Conservation (phyloP, 2,888 invertebrate species). For the Neuroscelio doddi region DNA sequence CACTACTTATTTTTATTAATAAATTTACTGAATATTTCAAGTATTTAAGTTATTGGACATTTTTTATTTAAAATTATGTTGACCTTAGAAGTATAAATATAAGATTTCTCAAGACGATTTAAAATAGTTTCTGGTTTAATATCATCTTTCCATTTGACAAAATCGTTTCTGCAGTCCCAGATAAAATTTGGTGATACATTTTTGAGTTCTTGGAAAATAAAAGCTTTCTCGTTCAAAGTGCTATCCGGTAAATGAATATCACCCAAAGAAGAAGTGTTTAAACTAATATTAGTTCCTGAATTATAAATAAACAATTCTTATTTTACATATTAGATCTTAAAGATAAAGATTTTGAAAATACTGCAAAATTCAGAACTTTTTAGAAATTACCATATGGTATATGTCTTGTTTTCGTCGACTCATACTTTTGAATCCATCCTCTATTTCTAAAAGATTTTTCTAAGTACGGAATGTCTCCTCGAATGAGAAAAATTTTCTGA, state of each 20-base stretch:
- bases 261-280: conserved; percentile 60
- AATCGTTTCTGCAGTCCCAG: conserved; percentile 67
- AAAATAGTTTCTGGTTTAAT: conserved; percentile 55
- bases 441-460: conserved; percentile 60
- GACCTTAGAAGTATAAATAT: conserved; percentile 65
- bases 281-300: conserved; percentile 54
- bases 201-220: conserved; percentile 57
- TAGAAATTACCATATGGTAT: conserved; percentile 60
- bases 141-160: conserved; percentile 62
- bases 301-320: conserved; percentile 1
- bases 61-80: conserved; percentile 1
- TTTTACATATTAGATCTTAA: not conserved
- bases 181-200: conserved; percentile 60
- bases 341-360: no score
- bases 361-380: no score
- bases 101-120: conserved; percentile 62
- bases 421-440: conserved; percentile 68
- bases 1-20: no score
- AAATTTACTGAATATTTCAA: not conserved
- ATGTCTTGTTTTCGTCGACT: conserved; percentile 61
- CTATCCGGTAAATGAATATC: conserved; percentile 57
- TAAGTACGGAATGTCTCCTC: conserved; percentile 65
- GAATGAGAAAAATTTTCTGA: conserved; percentile 64
- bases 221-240: conserved; percentile 59
- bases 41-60: not conserved